Evolutionary conservation across 2,888 invertebrate species (phyloP).

Genomic region (Drosophila testacea): DNA sequence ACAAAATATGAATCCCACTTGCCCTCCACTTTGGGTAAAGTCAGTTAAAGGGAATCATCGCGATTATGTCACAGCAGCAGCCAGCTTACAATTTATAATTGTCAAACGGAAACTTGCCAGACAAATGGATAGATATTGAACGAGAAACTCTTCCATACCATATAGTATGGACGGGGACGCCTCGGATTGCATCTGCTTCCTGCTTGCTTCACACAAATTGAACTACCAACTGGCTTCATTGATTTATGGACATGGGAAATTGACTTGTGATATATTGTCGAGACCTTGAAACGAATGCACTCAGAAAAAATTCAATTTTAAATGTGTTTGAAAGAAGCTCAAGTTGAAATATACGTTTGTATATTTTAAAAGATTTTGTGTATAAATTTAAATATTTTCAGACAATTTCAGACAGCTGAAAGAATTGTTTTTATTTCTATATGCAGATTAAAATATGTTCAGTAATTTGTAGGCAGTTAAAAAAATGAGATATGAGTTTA

Average conservation of each 20-base stretch:
- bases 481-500: too few relatives aligned
- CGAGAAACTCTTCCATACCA: constrained; percentile 1
- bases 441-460: too few relatives aligned
- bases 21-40: constrained; percentile 12
- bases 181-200: constrained; percentile 44
- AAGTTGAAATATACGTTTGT: too few relatives aligned
- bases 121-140: constrained; percentile 68
- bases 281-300: constrained; percentile 65
- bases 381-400: too few relatives aligned
- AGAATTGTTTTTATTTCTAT: too few relatives aligned
- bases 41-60: constrained; percentile 58
- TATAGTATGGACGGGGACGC: constrained; percentile 24
- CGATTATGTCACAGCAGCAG: constrained; percentile 74
- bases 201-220: constrained; percentile 48
- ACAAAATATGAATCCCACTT: constrained; percentile 59
- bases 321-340: not conserved
- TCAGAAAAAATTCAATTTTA: constrained; percentile 7
- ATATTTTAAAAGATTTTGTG: too few relatives aligned
- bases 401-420: too few relatives aligned
- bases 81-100: constrained; percentile 77
- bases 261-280: constrained; percentile 74
- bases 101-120: constrained; percentile 72
- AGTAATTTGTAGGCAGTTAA: too few relatives aligned
- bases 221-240: constrained; percentile 52
- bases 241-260: constrained; percentile 75